These are phyloP conservation scores for Chunga burmeisteri DNA, from an alignment of 2,113 vertebrate species.

Conservation along the genomic window DNA sequence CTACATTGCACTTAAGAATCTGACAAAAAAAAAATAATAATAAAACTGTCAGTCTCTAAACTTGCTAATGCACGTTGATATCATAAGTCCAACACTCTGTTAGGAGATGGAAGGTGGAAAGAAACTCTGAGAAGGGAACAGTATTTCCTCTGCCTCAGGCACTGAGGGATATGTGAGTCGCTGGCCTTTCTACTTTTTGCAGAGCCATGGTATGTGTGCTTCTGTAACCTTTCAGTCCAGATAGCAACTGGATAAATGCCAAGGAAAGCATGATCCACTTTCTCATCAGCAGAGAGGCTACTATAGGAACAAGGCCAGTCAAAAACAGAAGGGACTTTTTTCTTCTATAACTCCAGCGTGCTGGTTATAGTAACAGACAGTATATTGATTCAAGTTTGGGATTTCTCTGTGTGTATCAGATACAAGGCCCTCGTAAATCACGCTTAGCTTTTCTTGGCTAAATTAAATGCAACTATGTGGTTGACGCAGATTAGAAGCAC, in stretches of 20 bases:
- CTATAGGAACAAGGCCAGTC: neutral
- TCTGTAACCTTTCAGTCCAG: slow-evolving; percentile 37
- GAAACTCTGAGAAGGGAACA: neutral
- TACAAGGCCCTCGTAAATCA: neutral
- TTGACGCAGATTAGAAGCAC: neutral
- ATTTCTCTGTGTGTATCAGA: neutral
- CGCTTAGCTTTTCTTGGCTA: neutral
- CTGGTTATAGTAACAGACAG: neutral
- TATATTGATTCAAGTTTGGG: neutral
- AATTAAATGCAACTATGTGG: neutral
- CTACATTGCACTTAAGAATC: neutral
- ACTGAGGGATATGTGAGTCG: neutral
- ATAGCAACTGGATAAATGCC: slow-evolving; percentile 39
- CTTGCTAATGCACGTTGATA: neutral
- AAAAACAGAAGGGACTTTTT: slow-evolving; percentile 7
- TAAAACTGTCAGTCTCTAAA: neutral
- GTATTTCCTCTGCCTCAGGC: slow-evolving; percentile 10
- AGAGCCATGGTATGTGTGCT: neutral
- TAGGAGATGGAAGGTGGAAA: neutral
- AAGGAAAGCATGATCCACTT: slow-evolving; percentile 43
- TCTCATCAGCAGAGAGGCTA: slow-evolving; percentile 17
- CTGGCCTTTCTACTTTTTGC: slow-evolving; percentile 14
- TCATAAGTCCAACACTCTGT: neutral
- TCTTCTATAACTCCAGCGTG: neutral
- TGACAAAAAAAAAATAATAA: neutral